Percentiles rank a stretch among this genome's conserved stretches.
These are phyloP conservation scores for Melanerpes formicivorus DNA, from an alignment of 2,113 vertebrate species.

Conservation along the genomic window DNA sequence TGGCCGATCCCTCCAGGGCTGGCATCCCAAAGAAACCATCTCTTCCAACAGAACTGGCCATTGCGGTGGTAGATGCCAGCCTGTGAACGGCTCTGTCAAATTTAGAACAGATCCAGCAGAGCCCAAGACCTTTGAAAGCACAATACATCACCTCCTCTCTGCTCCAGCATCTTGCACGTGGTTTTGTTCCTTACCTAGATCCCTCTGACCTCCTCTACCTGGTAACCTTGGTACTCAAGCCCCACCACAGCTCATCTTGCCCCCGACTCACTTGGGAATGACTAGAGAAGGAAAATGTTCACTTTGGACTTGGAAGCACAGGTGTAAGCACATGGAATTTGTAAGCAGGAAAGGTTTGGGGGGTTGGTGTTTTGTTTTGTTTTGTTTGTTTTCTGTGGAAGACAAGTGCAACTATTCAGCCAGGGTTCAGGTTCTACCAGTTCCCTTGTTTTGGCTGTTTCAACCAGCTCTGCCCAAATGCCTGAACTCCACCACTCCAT, in stretches of 20 bases:
- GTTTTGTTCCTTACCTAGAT: background rate
- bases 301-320: background rate
- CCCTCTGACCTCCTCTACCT: background rate
- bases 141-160: background rate
- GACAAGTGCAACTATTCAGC: background rate
- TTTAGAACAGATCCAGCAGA: background rate
- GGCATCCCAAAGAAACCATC: background rate
- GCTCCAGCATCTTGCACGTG: background rate
- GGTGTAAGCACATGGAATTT: background rate
- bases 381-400: background rate
- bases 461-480: background rate
- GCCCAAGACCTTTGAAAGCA: background rate
- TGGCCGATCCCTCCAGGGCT: background rate
- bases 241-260: background rate
- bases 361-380: too few species aligned
- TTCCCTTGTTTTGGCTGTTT: background rate
- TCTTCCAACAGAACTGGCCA: background rate
- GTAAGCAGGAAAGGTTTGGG: background rate
- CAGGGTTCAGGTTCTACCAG: background rate
- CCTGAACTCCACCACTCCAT: background rate
- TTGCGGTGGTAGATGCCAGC: background rate
- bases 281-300: background rate
- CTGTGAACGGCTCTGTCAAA: background rate
- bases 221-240: background rate
- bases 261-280: background rate